Base-by-base conservation (phyloP, 2,113 vertebrate species). In the Capreolus pygargus region DNA sequence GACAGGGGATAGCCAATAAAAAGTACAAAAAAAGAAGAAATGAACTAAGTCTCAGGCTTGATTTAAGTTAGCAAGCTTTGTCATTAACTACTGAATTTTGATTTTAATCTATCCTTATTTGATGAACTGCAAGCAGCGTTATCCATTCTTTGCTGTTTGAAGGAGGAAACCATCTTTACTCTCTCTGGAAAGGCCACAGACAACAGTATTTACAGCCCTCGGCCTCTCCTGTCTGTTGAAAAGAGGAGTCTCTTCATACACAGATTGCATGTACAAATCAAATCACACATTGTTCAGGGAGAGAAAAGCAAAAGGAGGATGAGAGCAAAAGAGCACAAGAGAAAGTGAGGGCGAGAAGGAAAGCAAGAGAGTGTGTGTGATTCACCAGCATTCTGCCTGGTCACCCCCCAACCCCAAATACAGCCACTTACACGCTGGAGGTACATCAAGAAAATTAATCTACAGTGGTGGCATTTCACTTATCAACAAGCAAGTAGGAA, bases 101-200 rank as follows among this genome's bases (percentile, higher is more conserved):
- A 81, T 94, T 95, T 95, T 95, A 70, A 94, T 91, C 95, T 83
- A 78, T 78, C 21, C 45, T 17, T 79, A 64, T 58, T 85, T 88
- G 54, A 88, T 82, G n/a, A 81, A 94, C 28, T 81, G 33, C 54
- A 93, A 81, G 11, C 64, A 88, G 27, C 27, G 10, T 89, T 88
- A 91, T 11, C 25, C 94, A 52, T 61, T 60, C n/a, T 84, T 84
- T 86, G 45, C 45, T 19, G 43, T 60, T 85, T 43, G 74, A 28
- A 64, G 57, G 70, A 87, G 30, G 9, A 33, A 27, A 33, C 30
- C 36, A 47, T 58, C 39, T 82, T 70, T 79, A n/a, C 12, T 78
- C 36, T 3, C n/a, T 33, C 33, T 55, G 25, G 82, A 55, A 97
- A 60, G 39, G 27, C 52, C 30, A n/a, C 10, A 88, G 19, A 60